Conservation (phyloP, 1,140 invertebrate species). For the Thrips palmi region DNA sequence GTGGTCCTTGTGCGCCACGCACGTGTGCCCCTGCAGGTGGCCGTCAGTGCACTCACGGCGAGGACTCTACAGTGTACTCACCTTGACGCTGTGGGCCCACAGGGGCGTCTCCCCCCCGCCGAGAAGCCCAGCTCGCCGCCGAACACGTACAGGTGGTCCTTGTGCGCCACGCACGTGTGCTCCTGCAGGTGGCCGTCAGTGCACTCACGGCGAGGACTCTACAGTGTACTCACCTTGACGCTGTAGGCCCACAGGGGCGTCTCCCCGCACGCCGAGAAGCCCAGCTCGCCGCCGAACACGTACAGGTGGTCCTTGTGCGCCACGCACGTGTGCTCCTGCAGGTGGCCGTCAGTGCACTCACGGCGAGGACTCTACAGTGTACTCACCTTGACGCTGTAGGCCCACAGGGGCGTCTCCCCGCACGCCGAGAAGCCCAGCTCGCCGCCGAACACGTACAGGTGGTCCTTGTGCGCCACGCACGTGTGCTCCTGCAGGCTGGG, state of each 20-base stretch:
- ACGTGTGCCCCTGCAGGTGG: slow-evolving; percentile 64
- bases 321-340: slow-evolving; percentile 72
- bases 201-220: no score
- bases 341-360: no score
- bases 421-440: slow-evolving; percentile 62
- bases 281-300: slow-evolving; percentile 77
- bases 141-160: slow-evolving; percentile 63
- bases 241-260: slow-evolving; percentile 79
- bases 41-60: no score
- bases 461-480: slow-evolving; percentile 52
- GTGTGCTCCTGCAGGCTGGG: slow-evolving; percentile 71
- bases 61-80: no score
- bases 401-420: slow-evolving; percentile 73
- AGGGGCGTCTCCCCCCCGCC: slow-evolving; percentile 62
- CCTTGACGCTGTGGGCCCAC: slow-evolving; percentile 71
- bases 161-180: slow-evolving; percentile 62
- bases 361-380: no score
- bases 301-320: slow-evolving; percentile 56
- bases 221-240: slow-evolving; percentile 52
- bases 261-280: slow-evolving; percentile 56
- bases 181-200: no score
- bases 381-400: slow-evolving; percentile 58
- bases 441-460: slow-evolving; percentile 75
- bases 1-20: slow-evolving; percentile 45
- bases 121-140: slow-evolving; percentile 74